Evolutionary conservation across 2,888 invertebrate genomes (phyloP).

Genomic region (Camptogramma bilineatum): DNA sequence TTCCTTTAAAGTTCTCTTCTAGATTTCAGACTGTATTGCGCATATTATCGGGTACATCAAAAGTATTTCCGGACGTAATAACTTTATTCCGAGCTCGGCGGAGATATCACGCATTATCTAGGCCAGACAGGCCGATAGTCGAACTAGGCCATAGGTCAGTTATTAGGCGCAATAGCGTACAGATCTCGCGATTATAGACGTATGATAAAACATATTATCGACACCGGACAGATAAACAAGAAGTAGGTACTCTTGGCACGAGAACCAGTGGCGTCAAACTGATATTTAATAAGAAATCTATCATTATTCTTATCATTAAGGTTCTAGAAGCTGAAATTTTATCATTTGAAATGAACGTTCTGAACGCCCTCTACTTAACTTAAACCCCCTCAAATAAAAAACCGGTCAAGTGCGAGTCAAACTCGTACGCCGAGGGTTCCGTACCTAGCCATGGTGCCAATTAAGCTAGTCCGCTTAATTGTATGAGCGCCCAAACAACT

Average conservation of each 20-base stretch:
- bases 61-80: conserved; percentile 21
- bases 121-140: conserved; percentile 70
- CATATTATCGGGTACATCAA: conserved; percentile 1
- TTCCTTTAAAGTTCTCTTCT: background rate
- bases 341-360: too few relatives aligned
- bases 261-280: too few relatives aligned
- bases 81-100: conserved; percentile 47
- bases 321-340: too few relatives aligned
- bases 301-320: too few relatives aligned
- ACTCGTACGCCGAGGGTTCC: too few relatives aligned
- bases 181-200: conserved; percentile 50
- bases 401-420: too few relatives aligned
- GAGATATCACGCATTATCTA: conserved; percentile 62
- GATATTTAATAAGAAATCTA: too few relatives aligned
- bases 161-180: conserved; percentile 70
- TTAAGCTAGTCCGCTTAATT: too few relatives aligned
- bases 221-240: background rate
- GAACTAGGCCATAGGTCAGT: conserved; percentile 70
- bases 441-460: too few relatives aligned
- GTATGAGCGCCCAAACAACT: too few relatives aligned
- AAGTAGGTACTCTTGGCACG: background rate
- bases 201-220: conserved; percentile 40
- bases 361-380: too few relatives aligned
- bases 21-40: background rate
- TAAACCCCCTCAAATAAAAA: too few relatives aligned